Base-by-base conservation (phyloP, 2,888 invertebrate species). In the Lasioglossum malachurum region DNA sequence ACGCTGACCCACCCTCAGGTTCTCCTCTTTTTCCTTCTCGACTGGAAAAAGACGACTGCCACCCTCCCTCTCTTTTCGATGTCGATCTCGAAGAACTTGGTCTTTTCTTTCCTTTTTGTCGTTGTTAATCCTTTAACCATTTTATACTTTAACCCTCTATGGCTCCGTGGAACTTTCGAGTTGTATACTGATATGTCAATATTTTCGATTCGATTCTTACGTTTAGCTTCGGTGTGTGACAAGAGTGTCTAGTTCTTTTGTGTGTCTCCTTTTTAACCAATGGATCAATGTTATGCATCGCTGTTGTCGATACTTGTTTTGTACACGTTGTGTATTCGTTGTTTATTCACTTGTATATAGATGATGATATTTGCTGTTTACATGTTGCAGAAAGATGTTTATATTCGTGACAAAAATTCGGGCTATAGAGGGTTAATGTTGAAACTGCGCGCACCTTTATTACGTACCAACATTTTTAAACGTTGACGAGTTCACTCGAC, bases 221-320 rank as follows among this genome's bases (percentile, higher is more conserved):
- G 57, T 57, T 4, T 10, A 57, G 57, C 57, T 57, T 57, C n/a
- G 10, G 57, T 57, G 57, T n/a, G n/a, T 53, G 49, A 23, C 23
- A 53, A 53, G 49, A 49, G 23, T 57, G n/a, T 19, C 49, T 49
- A 23, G 49, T 10, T 57, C n/a, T 57, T n/a, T 57, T n/a, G 57
- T 10, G 53, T 57, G 57, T 57, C n/a, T n/a, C n/a, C 57, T n/a
- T 57, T 57, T 57, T n/a, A n/a, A 57, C 10, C 57, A 12, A n/a
- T 57, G n/a, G n/a, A 57, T 57, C 57, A 57, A 57, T 57, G 23
- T 57, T 57, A n/a, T n/a, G 57, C 57, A n/a, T 57, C 57, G 57
- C n/a, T 57, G 57, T 57, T 53, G 57, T 57, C 57, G 57, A 57
- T 57, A 57, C 1, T n/a, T n/a, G 57, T 57, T 57, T n/a, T n/a